These are phyloP conservation scores for Erpornis zantholeuca DNA, from an alignment of 2,113 vertebrate genomes.

Conservation along the genomic window DNA sequence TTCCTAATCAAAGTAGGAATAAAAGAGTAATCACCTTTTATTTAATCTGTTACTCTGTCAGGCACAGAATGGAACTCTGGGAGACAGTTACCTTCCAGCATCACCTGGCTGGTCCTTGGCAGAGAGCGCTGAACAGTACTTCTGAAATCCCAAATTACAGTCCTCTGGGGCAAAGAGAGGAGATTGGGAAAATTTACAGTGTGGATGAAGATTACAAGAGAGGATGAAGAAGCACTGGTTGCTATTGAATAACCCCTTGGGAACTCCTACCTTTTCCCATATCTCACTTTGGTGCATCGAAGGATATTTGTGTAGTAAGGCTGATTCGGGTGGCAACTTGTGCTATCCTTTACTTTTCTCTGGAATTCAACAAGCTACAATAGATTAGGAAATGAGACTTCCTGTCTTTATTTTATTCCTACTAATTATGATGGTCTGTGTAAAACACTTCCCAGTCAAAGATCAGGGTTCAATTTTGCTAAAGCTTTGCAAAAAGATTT, in stretches of 20 bases:
- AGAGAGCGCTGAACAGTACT: fast-evolving
- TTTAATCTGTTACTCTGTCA: neutral
- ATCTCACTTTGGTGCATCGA: neutral
- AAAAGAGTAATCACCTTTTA: neutral
- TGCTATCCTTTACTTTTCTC: neutral
- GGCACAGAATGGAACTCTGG: neutral
- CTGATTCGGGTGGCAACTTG: neutral
- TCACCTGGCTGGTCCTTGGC: neutral
- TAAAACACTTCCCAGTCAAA: neutral
- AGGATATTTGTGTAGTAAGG: neutral
- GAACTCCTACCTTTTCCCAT: neutral
- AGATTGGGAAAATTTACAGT: neutral
- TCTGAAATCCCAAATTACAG: neutral
- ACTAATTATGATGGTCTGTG: neutral
- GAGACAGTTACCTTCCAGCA: neutral
- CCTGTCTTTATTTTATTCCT: neutral
- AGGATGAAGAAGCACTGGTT: neutral
- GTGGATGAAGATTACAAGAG: neutral
- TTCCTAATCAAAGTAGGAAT: neutral
- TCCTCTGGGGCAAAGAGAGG: neutral
- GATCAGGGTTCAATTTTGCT: neutral
- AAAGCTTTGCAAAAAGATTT: neutral
- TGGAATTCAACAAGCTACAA: neutral
- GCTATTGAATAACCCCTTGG: neutral
- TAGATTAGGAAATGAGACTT: neutral